Percentiles rank a stretch among this genome's conserved stretches.
Conservation (phyloP, 2,888 invertebrate species). For the Bibio marci region DNA sequence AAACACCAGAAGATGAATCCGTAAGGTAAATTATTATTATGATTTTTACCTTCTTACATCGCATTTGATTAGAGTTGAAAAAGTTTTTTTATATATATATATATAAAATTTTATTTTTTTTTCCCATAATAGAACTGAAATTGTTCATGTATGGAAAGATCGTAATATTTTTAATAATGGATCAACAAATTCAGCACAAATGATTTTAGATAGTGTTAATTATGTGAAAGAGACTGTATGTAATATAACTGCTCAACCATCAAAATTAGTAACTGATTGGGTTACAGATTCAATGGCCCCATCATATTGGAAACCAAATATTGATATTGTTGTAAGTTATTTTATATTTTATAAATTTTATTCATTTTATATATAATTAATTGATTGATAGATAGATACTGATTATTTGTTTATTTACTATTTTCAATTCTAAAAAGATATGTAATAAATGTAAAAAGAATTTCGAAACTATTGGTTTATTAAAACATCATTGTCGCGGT, state of each 20-base stretch:
- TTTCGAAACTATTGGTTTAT: constrained; percentile 36
- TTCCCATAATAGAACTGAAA: constrained; percentile 32
- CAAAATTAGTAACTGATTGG: constrained; percentile 45
- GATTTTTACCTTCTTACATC: too few species aligned
- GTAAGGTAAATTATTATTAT: constrained; percentile 28
- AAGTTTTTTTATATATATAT: too few species aligned
- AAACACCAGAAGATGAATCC: constrained; percentile 48
- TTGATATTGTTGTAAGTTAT: constrained; percentile 46
- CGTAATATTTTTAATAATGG: constrained; percentile 32
- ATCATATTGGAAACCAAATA: constrained; percentile 62
- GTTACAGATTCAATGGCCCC: constrained; percentile 60
- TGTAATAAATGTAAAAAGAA: constrained; percentile 45
- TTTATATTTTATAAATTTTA: constrained; percentile 1
- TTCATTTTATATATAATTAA: neutral
- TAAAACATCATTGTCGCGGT: constrained; percentile 58
- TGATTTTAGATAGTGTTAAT: constrained; percentile 44
- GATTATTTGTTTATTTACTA: constrained; percentile 2
- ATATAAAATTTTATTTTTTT: constrained; percentile 19
- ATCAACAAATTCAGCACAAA: constrained; percentile 37
- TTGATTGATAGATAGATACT: constrained; percentile 1
- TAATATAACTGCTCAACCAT: constrained; percentile 51
- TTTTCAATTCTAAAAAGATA: constrained; percentile 35
- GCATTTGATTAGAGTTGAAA: too few species aligned
- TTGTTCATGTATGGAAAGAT: constrained; percentile 52
- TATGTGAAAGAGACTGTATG: constrained; percentile 43